phyloP scores from a whole-genome alignment of 2,888 invertebrate species.

The Escarpia spicata region DNA sequence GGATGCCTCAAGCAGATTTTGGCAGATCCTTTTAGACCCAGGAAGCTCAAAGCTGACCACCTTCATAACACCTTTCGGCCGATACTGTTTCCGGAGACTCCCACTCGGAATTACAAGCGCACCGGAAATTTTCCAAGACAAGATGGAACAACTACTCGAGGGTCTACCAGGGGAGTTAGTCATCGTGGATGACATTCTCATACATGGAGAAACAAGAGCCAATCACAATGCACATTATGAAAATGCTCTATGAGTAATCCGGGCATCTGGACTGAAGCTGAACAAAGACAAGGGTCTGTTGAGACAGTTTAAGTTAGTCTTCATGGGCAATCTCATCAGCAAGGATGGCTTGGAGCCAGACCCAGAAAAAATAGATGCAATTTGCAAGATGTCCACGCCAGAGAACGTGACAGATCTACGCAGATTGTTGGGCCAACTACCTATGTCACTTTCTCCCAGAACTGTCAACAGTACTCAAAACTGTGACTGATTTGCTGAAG shows the following conservation, averaged over 20 bases:
- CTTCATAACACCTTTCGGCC: too few species aligned
- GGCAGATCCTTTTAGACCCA: background rate
- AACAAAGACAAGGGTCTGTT: background rate
- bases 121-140: too few species aligned
- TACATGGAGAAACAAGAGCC: too few species aligned
- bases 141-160: too few species aligned
- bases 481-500: conserved; percentile 31
- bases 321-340: background rate
- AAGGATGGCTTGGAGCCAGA: conserved; percentile 18
- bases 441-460: conserved; percentile 7
- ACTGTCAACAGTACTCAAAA: background rate
- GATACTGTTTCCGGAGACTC: too few species aligned
- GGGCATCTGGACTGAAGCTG: too few species aligned
- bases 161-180: too few species aligned
- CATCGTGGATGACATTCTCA: too few species aligned
- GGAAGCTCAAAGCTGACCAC: background rate
- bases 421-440: conserved; percentile 18
- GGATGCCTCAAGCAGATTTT: background rate
- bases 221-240: too few species aligned
- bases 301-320: background rate
- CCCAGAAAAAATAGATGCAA: conserved; percentile 34
- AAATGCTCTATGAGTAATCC: too few species aligned
- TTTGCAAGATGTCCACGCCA: conserved; percentile 36
- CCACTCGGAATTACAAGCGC: too few species aligned
- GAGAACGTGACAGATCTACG: background rate